A percentile compares a stretch with the other conserved stretches of the same genome.
phyloP scores from a whole-genome alignment of 2,888 invertebrate genomes.

The Molanna angustata region DNA sequence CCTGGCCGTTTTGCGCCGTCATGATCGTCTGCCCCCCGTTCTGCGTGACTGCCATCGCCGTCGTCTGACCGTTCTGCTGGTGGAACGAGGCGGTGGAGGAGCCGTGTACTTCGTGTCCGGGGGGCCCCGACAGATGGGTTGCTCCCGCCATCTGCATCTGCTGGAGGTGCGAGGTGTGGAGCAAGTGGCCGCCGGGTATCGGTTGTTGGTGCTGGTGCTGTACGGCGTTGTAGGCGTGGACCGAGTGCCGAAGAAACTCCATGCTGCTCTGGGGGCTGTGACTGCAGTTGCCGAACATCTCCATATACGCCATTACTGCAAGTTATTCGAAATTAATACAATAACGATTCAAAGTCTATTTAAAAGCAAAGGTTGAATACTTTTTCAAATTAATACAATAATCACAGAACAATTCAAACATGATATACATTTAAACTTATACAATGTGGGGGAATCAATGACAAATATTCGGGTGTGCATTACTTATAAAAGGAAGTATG shows the following conservation, averaged over 20 bases:
- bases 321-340: too few relatives aligned
- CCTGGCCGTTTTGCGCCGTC: constrained; percentile 10
- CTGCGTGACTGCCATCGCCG: neutral
- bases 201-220: constrained; percentile 38
- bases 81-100: constrained; percentile 50
- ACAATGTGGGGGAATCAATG: too few relatives aligned
- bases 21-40: constrained; percentile 4
- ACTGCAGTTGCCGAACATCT: constrained; percentile 89
- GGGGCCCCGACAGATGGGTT: constrained; percentile 34
- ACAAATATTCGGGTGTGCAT: too few relatives aligned
- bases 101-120: constrained; percentile 40
- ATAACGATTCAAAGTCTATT: too few relatives aligned
- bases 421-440: too few relatives aligned
- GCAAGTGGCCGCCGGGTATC: constrained; percentile 23
- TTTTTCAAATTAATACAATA: too few relatives aligned
- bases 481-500: too few relatives aligned
- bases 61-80: constrained; percentile 41
- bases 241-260: constrained; percentile 83
- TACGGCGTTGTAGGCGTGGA: constrained; percentile 70
- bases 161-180: constrained; percentile 31
- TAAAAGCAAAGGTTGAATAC: too few relatives aligned
- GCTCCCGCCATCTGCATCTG: constrained; percentile 38
- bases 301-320: constrained; percentile 93
- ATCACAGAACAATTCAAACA: too few relatives aligned
- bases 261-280: constrained; percentile 70